Percentiles rank a stretch among this genome's conserved stretches.
phyloP scores from a whole-genome alignment of 2,113 vertebrate species.

The Rafetus swinhoei region DNA sequence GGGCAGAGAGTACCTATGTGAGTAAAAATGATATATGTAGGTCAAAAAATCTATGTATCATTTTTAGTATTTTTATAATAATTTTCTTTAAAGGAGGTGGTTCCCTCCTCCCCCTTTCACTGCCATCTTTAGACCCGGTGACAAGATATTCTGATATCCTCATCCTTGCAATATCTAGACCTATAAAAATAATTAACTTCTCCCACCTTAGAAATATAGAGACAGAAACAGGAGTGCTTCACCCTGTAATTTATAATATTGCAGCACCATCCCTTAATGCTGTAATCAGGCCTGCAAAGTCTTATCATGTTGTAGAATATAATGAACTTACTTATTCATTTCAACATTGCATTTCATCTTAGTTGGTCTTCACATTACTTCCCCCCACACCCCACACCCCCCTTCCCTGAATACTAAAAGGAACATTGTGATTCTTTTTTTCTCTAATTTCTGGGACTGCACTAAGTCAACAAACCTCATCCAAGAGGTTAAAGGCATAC shows the following conservation, averaged over 20 bases:
- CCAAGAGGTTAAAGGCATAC: neutral
- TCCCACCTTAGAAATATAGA: slow-evolving; percentile 73
- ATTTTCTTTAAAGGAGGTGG: slow-evolving; percentile 54
- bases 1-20: slow-evolving; percentile 23
- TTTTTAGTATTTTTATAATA: slow-evolving; percentile 76
- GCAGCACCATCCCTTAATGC: slow-evolving; percentile 67
- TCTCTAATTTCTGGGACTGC: neutral
- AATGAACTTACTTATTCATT: slow-evolving; percentile 79
- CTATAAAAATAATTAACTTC: slow-evolving; percentile 83
- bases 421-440: neutral
- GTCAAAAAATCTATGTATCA: slow-evolving; percentile 73
- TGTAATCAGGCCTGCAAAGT: slow-evolving; percentile 70
- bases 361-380: slow-evolving; percentile 57
- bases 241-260: slow-evolving; percentile 78
- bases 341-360: slow-evolving; percentile 71
- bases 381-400: neutral
- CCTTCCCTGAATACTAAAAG: slow-evolving; percentile 36
- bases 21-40: slow-evolving; percentile 77
- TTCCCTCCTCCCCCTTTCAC: neutral
- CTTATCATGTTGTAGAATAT: slow-evolving; percentile 75
- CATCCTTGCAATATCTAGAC: slow-evolving; percentile 74
- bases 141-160: slow-evolving; percentile 65
- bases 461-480: neutral
- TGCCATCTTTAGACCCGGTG: slow-evolving; percentile 53
- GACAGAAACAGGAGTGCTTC: slow-evolving; percentile 70